Evolutionary conservation across 2,797 vertebrate species (phyloP), one percentile per base, ranked within the genome.

Genomic region (Lepus townsendii): DNA sequence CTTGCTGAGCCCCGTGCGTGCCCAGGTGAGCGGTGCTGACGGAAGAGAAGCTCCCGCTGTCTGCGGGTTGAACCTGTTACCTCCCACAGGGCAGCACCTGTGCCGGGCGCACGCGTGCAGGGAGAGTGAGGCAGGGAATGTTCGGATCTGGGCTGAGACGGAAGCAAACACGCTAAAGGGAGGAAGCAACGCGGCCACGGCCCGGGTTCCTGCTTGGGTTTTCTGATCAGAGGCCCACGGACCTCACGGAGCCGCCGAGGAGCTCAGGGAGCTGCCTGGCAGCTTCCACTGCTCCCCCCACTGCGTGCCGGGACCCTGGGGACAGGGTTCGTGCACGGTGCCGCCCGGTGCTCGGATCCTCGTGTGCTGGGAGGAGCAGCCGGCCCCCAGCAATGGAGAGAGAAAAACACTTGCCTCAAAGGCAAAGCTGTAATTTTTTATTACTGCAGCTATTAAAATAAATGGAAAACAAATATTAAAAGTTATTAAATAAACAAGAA

Each of bases 401-500:
- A 42, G 8, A 17, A 24, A 78, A 75, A 12, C 2, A 16, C 3
- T 7, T 76, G 30, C 8, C 30, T 85, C 63, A 71, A 72, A 66
- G 54, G 54, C 66, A 35, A 73, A 87, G 88, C 60, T 80, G 2
- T 87, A 30, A 66, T 52, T 72, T 94, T 50, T 78, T n/a, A 52
- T 91, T 76, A 83, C 16, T 42, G 9, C 13, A 72, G 72, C 47
- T 91, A 66, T 38, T 86, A 86, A 83, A 86, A 80, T 72, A 69
- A 65, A 54, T 87, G 76, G 52, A 68, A 85, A 92, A 78, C 82
- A 92, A 92, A 76, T 82, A 82, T 84, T 63, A 82, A 89, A 91
- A 63, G 50, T 72, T 82, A 35, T 71, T 80, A 80, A 79, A 42
- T 71, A 90, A 91, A 38, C n/a, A 52, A 83, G 63, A 73, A 89